phyloP scores from a whole-genome alignment of 2,113 vertebrate genomes.

The Paradoxurus hermaphroditus region DNA sequence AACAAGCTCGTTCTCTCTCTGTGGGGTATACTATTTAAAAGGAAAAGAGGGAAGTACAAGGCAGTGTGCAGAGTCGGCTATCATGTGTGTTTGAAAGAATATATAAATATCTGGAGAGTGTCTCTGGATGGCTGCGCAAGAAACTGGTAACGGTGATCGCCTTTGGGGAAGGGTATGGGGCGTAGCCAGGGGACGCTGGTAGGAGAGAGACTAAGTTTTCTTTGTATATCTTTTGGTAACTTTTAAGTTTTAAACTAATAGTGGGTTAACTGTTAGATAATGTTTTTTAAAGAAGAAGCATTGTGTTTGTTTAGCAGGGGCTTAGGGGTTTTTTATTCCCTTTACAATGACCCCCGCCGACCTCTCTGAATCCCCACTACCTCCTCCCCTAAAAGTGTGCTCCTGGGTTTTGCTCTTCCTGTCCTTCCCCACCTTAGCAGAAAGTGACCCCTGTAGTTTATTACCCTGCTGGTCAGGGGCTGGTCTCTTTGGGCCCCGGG shows the following conservation, averaged over 20 bases:
- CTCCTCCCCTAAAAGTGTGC: neutral
- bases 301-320: neutral
- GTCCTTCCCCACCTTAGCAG: neutral
- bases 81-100: neutral
- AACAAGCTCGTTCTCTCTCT: neutral
- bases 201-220: neutral
- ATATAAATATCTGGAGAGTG: neutral
- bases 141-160: neutral
- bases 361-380: neutral
- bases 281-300: neutral
- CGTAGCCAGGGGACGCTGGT: rapidly evolving
- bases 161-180: neutral
- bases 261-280: neutral
- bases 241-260: neutral
- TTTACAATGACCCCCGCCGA: neutral
- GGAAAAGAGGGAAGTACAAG: neutral
- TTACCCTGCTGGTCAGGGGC: neutral
- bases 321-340: neutral
- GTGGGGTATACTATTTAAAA: neutral
- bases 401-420: neutral
- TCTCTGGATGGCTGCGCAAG: neutral
- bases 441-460: neutral
- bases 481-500: neutral
- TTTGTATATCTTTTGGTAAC: neutral
- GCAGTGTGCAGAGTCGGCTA: neutral